Conservation (phyloP, 2,113 vertebrate species). For the Chitala chitala region DNA sequence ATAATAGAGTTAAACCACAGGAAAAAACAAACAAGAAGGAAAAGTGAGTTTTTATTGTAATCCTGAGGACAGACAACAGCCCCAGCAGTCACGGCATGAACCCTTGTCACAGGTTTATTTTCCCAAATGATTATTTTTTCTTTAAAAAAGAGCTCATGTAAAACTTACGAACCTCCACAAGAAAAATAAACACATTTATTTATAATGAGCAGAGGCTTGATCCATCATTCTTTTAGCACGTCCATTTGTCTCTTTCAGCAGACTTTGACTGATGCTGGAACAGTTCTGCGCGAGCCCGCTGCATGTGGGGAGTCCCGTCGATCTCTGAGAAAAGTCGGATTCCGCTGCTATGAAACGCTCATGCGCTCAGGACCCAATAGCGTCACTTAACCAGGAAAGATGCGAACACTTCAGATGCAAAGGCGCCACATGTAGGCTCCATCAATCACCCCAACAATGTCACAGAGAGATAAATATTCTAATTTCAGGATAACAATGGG, state of each 20-base stretch:
- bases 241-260: constrained; percentile 2
- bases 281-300: background rate
- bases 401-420: constrained; percentile 62
- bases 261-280: background rate
- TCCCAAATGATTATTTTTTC: constrained; percentile 1
- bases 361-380: constrained; percentile 49
- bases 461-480: constrained; percentile 62
- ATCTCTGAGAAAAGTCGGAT: constrained; percentile 52
- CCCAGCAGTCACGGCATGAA: background rate
- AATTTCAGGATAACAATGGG: constrained; percentile 58
- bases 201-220: background rate
- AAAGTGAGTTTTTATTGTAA: background rate
- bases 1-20: background rate
- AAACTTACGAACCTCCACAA: background rate
- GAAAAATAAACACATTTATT: constrained; percentile 3
- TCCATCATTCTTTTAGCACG: background rate
- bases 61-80: background rate
- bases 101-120: background rate
- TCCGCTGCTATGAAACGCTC: constrained; percentile 60
- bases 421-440: constrained; percentile 43
- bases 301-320: background rate
- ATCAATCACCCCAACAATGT: constrained; percentile 50
- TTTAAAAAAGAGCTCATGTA: background rate
- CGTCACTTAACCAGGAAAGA: constrained; percentile 66
- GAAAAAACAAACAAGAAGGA: background rate